A percentile compares a stretch with the other conserved stretches of the same genome.
Conservation (phyloP, 2,888 invertebrate genomes). For the Galeopsomyia nigrocyanea region DNA sequence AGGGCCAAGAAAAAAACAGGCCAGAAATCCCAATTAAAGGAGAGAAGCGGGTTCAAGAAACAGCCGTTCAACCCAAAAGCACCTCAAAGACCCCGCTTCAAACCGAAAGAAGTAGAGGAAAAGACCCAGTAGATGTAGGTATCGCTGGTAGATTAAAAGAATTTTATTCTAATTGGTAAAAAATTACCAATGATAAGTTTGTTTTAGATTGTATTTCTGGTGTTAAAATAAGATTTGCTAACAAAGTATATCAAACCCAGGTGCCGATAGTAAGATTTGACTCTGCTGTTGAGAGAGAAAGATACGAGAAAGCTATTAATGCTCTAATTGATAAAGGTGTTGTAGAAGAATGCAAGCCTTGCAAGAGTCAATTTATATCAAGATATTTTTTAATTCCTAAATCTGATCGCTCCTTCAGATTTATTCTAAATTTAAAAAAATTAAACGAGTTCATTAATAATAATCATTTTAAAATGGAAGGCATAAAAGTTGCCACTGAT, state of each 20-base stretch:
- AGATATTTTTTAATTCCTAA: conserved; percentile 43
- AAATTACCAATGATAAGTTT: conserved; percentile 16
- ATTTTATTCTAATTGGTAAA: conserved; percentile 19
- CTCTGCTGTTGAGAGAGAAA: neutral
- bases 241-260: neutral
- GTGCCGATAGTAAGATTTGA: conserved; percentile 9
- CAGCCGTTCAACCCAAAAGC: neutral
- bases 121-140: conserved; percentile 25
- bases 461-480: too few relatives aligned
- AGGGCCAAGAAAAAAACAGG: neutral
- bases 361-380: conserved; percentile 34
- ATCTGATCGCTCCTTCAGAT: conserved; percentile 26
- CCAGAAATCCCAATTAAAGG: neutral
- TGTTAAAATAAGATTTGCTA: conserved; percentile 12
- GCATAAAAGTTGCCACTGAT: conserved; percentile 4
- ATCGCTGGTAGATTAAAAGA: conserved; percentile 31
- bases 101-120: too few relatives aligned
- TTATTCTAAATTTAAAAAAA: conserved; percentile 41
- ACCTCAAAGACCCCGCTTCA: too few relatives aligned
- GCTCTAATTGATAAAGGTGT: conserved; percentile 23
- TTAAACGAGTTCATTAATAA: conserved; percentile 39
- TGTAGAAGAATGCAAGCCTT: conserved; percentile 11
- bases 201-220: conserved; percentile 16
- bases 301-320: conserved; percentile 9
- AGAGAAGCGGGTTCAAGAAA: neutral